phyloP scores from a whole-genome alignment of 2,113 vertebrate species.

The Abramis brama region DNA sequence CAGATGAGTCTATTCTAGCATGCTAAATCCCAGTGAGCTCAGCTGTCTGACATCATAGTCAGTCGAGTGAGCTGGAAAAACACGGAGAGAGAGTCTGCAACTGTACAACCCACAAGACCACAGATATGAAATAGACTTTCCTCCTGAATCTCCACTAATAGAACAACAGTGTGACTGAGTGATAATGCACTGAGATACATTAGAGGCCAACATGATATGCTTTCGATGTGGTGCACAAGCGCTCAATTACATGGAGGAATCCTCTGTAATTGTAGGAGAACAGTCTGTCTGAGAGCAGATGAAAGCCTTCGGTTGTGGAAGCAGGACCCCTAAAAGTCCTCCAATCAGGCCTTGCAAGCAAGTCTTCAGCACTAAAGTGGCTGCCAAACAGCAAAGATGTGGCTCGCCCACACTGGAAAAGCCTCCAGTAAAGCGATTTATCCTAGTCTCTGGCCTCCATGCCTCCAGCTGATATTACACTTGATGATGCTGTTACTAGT shows the following conservation, averaged over 20 bases:
- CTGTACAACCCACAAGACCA: neutral
- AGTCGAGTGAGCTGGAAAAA: neutral
- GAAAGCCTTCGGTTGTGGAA: slow-evolving; percentile 12
- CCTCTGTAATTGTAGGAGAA: neutral
- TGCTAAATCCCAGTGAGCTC: neutral
- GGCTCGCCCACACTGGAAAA: neutral
- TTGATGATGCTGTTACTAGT: slow-evolving; percentile 50
- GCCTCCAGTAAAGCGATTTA: neutral
- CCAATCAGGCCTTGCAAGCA: neutral
- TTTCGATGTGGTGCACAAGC: neutral
- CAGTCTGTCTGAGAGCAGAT: slow-evolving; percentile 14
- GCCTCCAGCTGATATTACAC: slow-evolving; percentile 36
- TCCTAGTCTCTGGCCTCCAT: neutral
- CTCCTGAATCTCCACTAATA: neutral
- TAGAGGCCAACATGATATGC: slow-evolving; percentile 2
- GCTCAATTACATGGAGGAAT: neutral
- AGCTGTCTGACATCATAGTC: slow-evolving; percentile 2
- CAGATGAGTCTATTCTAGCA: neutral
- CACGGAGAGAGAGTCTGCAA: neutral
- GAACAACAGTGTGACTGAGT: neutral
- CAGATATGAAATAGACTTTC: slow-evolving; percentile 9
- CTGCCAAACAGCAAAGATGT: slow-evolving; percentile 6
- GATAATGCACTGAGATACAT: slow-evolving; percentile 19
- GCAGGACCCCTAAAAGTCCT: slow-evolving; percentile 35
- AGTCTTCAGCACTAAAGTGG: neutral